Base-by-base conservation (phyloP, 2,113 vertebrate genomes). In the Plotosus lineatus region DNA sequence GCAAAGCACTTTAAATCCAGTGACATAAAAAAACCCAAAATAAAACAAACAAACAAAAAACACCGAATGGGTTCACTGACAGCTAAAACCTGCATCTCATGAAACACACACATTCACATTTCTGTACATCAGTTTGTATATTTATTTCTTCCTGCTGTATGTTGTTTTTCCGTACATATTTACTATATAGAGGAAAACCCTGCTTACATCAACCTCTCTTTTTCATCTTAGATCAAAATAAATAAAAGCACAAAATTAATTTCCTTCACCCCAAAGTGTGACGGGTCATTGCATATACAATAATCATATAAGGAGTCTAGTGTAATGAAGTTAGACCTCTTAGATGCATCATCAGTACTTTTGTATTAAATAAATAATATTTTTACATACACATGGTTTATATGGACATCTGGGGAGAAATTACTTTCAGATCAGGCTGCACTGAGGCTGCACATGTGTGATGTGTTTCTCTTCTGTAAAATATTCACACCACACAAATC, bases 121-220 rank as follows among this genome's bases (percentile, higher is more conserved):
- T 2, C 1, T 19, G 38, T 28, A 94, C 92, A 91, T 88, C 90
- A 60, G 90, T 91, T 93, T 93, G 93, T 95, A 94, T 93, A 91
- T 96, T 95, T 95, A 95, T 95, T 95, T 95, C 91, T 94, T 94
- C 94, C 93, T 93, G 93, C 23, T n/a, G 42, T 93, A 91, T 79
- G 92, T 94, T 93, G 94, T 95, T 93, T 93, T 66, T 15, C 93
- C 93, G 92, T 95, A 95, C 94, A 95, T 92, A 92, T 94, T 92
- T 92, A 89, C 89, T 90, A 94, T 93, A 31, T 86, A 84, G 92
- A 92, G 92, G 80, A 55, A 91, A 94, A 94, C 95, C 95, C 94
- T 93, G 93, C 90, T 94, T 93, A 95, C 94, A 94, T 90, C 92
- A 93, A 92, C 89, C 91, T 88, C 85, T 86, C 89, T 90, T 88